phyloP scores from a whole-genome alignment of 2,888 invertebrate species.

The Seira ritae region DNA sequence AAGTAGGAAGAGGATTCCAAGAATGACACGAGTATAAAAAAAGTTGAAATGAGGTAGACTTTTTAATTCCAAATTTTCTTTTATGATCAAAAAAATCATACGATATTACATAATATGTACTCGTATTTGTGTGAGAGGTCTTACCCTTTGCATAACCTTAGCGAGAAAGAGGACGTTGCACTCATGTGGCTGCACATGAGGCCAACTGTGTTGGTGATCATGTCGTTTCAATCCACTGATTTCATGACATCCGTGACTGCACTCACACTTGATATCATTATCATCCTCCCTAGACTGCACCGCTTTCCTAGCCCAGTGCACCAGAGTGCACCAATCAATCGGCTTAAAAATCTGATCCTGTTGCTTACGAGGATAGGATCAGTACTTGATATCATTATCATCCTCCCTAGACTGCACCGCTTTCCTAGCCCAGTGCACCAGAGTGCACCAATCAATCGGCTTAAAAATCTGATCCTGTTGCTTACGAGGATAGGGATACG shows the following conservation, averaged over 20 bases:
- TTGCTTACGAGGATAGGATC: slow-evolving; percentile 68
- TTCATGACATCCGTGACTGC: slow-evolving; percentile 72
- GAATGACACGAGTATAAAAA: too few species aligned
- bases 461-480: slow-evolving; percentile 71
- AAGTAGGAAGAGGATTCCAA: too few species aligned
- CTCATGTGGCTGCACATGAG: slow-evolving; percentile 81
- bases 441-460: slow-evolving; percentile 72
- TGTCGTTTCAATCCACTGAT: slow-evolving; percentile 72
- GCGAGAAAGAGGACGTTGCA: slow-evolving; percentile 92
- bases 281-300: slow-evolving; percentile 73
- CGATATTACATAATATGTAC: too few species aligned
- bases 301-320: slow-evolving; percentile 72
- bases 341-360: slow-evolving; percentile 71
- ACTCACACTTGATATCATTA: slow-evolving; percentile 69
- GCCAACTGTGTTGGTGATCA: slow-evolving; percentile 72
- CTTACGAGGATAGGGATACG: slow-evolving; percentile 69
- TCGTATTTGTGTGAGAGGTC: slow-evolving; percentile 6
- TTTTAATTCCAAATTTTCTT: too few species aligned
- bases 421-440: slow-evolving; percentile 72
- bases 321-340: slow-evolving; percentile 72
- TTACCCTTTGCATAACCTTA: slow-evolving; percentile 81
- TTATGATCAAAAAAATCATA: too few species aligned
- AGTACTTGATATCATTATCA: slow-evolving; percentile 68
- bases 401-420: slow-evolving; percentile 73
- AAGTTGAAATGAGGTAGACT: too few species aligned